Conservation (phyloP, 2,113 vertebrate species). For the Pseudopipra pipra region DNA sequence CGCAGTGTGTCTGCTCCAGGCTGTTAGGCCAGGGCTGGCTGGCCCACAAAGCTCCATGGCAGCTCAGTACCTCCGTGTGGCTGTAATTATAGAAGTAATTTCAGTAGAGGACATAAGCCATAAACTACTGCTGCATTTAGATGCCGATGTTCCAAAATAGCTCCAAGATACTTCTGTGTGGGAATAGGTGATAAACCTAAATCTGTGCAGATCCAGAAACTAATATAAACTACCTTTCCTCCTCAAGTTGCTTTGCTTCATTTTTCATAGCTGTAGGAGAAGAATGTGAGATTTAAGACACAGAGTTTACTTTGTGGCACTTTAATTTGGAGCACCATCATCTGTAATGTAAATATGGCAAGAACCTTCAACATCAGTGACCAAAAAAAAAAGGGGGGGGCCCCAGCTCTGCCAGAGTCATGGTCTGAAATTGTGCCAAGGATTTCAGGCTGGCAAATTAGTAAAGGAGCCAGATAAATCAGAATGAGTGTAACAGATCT, state of each 20-base stretch:
- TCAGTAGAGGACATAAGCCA: neutral
- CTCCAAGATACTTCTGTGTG: neutral
- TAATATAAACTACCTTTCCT: neutral
- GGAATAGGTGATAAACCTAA: neutral
- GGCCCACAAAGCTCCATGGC: neutral
- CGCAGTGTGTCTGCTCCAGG: too few species aligned
- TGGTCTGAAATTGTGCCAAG: slow-evolving; percentile 72
- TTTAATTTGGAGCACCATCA: slow-evolving; percentile 38
- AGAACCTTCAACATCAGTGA: neutral
- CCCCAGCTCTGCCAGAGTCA: slow-evolving; percentile 22
- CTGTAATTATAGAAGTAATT: neutral
- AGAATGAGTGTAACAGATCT: slow-evolving; percentile 66
- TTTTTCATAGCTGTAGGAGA: neutral
- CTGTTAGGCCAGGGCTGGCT: too few species aligned
- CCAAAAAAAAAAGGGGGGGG: neutral
- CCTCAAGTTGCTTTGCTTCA: slow-evolving; percentile 21
- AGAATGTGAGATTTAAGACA: slow-evolving; percentile 30
- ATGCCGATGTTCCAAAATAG: neutral
- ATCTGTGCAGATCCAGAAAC: neutral
- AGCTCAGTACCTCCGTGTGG: accelerated
- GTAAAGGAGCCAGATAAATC: slow-evolving; percentile 67
- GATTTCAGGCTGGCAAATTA: slow-evolving; percentile 73
- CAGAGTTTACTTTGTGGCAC: slow-evolving; percentile 28
- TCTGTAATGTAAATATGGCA: slow-evolving; percentile 59
- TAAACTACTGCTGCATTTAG: neutral